Base-by-base conservation (phyloP, 2,888 invertebrate species). In the Belgica antarctica region DNA sequence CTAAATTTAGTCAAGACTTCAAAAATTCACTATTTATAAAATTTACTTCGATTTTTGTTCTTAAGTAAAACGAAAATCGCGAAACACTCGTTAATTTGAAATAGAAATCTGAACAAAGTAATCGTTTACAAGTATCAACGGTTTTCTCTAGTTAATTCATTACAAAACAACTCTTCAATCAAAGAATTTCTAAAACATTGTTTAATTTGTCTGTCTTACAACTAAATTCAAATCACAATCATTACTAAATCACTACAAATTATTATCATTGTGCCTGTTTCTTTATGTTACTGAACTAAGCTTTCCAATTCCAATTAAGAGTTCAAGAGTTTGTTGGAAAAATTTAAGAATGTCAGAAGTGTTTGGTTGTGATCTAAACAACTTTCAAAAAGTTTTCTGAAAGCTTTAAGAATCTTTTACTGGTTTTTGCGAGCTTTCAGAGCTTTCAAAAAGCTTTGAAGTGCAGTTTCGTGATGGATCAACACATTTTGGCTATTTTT, bases 191-290 rank as follows among this genome's bases (percentile, higher is more conserved):
- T 41, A 41, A 41, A 41, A 10, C 15, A n/a, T n/a, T n/a, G 15
- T 41, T 41, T 41, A 41, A 31, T 10, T 22, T 52, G 7, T 17
- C 17, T 52, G 4, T 52, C 52, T 52, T 52, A 52, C 2, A 52
- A 52, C 52, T 52, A 52, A 52, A 52, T 52, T 52, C 52, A 52
- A 52, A 61, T 61, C 61, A 61, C 61, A 61, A 61, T 61, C 25
- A n/a, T 61, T 27, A 61, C 61, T 61, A 61, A 17, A 61, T 61
- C 24, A 61, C 61, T 61, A 61, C 61, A 61, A 27, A 27, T 61
- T 61, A 27, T 61, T 61, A 61, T 61, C 28, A 24, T 61, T 28
- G 61, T 61, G 61, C 28, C 61, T 28, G 61, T 61, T n/a, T 61
- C n/a, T 24, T 52, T 2, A 52, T 22, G 22, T 52, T 52, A 52